Evolutionary conservation across 2,888 invertebrate genomes (phyloP).

Genomic region (Nomada fabriciana): DNA sequence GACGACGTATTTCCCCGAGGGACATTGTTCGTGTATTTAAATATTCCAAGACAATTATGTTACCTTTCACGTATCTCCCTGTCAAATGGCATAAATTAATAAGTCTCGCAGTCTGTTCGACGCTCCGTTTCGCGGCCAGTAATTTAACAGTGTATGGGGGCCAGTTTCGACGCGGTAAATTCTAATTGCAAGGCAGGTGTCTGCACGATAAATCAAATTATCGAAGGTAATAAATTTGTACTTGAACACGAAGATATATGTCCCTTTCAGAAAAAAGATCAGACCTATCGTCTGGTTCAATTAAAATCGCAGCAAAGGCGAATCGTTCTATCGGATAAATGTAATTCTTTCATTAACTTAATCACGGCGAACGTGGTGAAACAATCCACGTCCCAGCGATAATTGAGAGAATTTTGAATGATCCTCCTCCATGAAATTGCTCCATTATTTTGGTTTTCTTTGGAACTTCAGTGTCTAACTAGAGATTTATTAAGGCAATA

Average conservation of each 20-base stretch:
- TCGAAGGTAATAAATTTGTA: slow-evolving; percentile 18
- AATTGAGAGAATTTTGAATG: no score
- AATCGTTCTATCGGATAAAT: neutral
- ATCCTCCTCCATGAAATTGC: neutral
- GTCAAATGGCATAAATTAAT: slow-evolving; percentile 8
- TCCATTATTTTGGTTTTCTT: neutral
- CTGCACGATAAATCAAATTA: slow-evolving; percentile 21
- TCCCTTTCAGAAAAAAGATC: neutral
- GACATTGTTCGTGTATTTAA: neutral
- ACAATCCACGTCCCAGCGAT: no score
- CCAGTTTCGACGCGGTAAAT: slow-evolving; percentile 4
- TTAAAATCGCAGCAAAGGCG: neutral
- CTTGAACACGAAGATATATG: neutral
- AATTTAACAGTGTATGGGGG: slow-evolving; percentile 8
- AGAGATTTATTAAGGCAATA: neutral
- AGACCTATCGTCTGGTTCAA: neutral
- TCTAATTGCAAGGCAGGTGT: slow-evolving; percentile 16
- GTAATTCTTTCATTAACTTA: neutral
- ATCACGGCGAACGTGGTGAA: no score
- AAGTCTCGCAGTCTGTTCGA: slow-evolving; percentile 10
- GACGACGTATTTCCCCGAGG: slow-evolving; percentile 28
- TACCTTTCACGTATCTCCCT: neutral
- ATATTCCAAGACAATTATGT: slow-evolving; percentile 6
- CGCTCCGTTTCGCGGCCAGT: neutral
- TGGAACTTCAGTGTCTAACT: neutral